Conservation (phyloP, 2,113 vertebrate genomes). For the Grammomys dolichurus region DNA sequence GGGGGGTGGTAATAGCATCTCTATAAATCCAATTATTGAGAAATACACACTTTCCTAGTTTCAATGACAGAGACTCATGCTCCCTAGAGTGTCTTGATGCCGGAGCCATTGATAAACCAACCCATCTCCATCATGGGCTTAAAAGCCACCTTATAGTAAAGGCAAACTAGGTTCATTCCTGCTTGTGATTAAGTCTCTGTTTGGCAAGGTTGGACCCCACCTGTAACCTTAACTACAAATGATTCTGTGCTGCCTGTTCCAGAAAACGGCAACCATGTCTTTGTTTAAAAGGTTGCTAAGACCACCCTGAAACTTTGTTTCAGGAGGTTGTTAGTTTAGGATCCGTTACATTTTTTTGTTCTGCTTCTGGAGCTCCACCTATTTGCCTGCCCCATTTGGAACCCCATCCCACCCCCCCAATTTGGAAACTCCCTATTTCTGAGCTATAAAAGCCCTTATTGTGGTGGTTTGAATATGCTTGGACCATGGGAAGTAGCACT, state of each 20-base stretch:
- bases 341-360: neutral
- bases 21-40: too few relatives aligned
- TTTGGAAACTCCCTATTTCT: neutral
- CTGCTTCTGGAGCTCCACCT: neutral
- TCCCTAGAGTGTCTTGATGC: too few relatives aligned
- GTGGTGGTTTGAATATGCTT: too few relatives aligned
- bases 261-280: neutral
- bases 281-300: neutral
- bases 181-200: neutral
- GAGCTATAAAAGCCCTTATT: neutral
- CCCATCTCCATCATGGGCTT: neutral
- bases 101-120: neutral
- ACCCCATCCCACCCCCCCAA: too few relatives aligned
- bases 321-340: neutral
- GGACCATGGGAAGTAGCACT: too few relatives aligned
- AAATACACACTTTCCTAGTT: neutral
- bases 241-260: neutral
- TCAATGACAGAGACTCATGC: too few relatives aligned
- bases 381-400: neutral
- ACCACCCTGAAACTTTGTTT: neutral
- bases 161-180: neutral
- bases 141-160: neutral
- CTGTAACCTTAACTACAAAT: neutral
- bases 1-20: neutral
- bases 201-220: neutral